Evolutionary conservation across 53 echinoderm and acorn worm species (phyloP), one percentile per base, ranked within the genome.

Genomic region (Patiria pectinifera): DNA sequence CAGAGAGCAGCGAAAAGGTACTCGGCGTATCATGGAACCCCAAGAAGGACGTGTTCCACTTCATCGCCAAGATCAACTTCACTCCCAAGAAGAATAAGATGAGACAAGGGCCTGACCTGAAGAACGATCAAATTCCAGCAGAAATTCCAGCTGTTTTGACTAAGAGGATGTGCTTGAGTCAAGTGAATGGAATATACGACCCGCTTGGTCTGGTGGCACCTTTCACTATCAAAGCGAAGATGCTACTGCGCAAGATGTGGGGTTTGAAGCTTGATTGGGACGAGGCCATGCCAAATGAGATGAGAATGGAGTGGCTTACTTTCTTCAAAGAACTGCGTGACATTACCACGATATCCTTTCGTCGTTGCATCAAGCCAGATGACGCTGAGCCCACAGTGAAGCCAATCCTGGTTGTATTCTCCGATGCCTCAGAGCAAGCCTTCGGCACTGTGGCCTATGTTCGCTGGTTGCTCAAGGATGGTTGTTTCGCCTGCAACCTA

Each of bases 151-250:
- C 53, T 12, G 49, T 91, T 13, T 66, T 93, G 14, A 93, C 93
- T 3, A 93, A 91, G 69, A 83, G 93, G 48, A 93, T 91, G 82
- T 93, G 93, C 47, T 24, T 93, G 59, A 75, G 89, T 49, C 74
- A 91, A 85, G 83, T 93, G 44, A 93, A 89, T 49, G 83, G 90
- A n/a, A 89, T 93, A 35, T 93, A 93, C 79, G 93, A 93, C 75
- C 93, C 93, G 59, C 83, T 93, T 66, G 93, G 93, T n/a, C 44
- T 87, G 4, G 16, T 92, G 2, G 62, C 91, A 45, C 91, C 83
- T 4, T 21, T 91, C 22, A 91, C 91, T 6, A 70, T 91, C 25
- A 91, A 71, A 69, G 91, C 82, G 15, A 91, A 91, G 69, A 91
- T 91, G 4, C 83, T 91, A 12, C 91, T 91, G 59, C 66, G 91